These are phyloP conservation scores for Apocheima hispidaria DNA, from an alignment of 2,888 invertebrate genomes.

Conservation along the genomic window DNA sequence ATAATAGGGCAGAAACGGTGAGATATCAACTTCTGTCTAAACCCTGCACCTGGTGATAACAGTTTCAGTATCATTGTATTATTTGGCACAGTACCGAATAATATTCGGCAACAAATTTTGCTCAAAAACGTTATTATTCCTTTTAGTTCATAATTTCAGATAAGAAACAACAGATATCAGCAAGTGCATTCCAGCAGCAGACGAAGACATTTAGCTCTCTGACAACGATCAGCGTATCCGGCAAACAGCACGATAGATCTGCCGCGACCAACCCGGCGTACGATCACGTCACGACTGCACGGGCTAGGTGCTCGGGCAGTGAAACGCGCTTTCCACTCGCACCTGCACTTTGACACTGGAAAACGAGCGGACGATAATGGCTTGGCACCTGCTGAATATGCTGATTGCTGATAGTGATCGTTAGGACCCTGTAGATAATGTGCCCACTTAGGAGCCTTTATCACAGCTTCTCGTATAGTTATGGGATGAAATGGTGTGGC, in stretches of 20 bases:
- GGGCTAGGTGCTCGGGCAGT: slow-evolving; percentile 46
- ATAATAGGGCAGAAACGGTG: no score
- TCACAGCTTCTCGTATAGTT: neutral
- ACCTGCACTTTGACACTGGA: slow-evolving; percentile 69
- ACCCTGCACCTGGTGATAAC: no score
- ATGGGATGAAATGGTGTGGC: neutral
- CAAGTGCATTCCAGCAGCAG: neutral
- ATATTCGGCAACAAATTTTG: neutral
- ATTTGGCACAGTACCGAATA: no score
- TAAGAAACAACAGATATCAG: neutral
- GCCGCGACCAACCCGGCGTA: slow-evolving; percentile 1
- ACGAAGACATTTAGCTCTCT: slow-evolving; percentile 14
- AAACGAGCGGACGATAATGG: slow-evolving; percentile 24
- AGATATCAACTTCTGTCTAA: no score
- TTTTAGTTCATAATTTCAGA: neutral
- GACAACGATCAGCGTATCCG: slow-evolving; percentile 17
- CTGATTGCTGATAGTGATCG: slow-evolving; percentile 15
- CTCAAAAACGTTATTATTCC: neutral
- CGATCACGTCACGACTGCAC: slow-evolving; percentile 47
- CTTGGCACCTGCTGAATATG: slow-evolving; percentile 17
- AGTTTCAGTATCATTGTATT: no score
- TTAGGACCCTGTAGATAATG: neutral
- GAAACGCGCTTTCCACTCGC: slow-evolving; percentile 73
- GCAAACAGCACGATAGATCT: slow-evolving; percentile 18
- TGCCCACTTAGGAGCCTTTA: neutral